phyloP scores from a whole-genome alignment of 2,113 vertebrate genomes.

The Lasiurus borealis region DNA sequence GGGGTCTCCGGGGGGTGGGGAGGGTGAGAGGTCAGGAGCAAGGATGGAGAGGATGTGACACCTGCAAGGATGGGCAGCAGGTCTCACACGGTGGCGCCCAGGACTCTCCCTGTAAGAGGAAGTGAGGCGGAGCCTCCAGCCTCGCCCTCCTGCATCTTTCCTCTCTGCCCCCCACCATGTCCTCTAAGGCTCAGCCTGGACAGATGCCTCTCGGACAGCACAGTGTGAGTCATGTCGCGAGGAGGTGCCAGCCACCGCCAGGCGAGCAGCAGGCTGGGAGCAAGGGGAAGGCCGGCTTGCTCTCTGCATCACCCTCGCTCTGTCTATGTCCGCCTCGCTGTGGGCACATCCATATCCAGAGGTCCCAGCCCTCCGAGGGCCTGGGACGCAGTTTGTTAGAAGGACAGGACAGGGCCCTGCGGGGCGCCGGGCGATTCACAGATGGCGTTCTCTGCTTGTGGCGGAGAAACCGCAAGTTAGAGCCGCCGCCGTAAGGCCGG shows the following conservation, averaged over 20 bases:
- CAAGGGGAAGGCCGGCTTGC: background rate
- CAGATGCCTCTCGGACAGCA: background rate
- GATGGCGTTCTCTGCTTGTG: constrained; percentile 49
- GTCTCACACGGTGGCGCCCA: fast-evolving
- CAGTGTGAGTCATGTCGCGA: background rate
- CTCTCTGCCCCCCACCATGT: background rate
- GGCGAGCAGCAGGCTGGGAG: background rate
- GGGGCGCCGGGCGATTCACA: constrained; percentile 39
- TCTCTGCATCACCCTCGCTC: background rate
- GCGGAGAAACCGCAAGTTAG: constrained; percentile 44
- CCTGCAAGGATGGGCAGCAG: too few relatives aligned
- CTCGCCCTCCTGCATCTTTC: background rate
- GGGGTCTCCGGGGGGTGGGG: background rate
- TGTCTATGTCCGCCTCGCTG: fast-evolving
- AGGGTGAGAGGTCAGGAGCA: background rate
- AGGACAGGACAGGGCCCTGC: background rate
- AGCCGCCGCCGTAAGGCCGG: background rate
- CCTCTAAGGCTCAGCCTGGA: background rate
- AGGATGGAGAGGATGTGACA: background rate
- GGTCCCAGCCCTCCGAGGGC: background rate
- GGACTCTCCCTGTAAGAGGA: background rate
- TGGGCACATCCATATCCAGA: background rate
- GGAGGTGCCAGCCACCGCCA: background rate
- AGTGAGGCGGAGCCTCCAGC: background rate
- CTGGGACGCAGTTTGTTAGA: background rate